Percentiles rank a stretch among this genome's conserved stretches.
These are phyloP conservation scores for Patiria miniata DNA, from an alignment of 35 echinoderm and acorn worm genomes.

Conservation along the genomic window DNA sequence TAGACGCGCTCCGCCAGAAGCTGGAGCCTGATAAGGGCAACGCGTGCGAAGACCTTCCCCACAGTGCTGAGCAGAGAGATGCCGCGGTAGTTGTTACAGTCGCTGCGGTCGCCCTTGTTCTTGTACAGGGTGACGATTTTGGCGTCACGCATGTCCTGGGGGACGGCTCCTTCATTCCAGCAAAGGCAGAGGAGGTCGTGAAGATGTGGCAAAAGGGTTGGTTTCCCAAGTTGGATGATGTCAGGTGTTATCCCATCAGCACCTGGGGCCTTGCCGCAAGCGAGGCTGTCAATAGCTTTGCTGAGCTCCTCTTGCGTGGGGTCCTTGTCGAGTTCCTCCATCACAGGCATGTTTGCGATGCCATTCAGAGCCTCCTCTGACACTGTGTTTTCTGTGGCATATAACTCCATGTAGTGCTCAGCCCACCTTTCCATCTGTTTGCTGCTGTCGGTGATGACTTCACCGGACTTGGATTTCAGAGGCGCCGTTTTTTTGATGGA, in stretches of 20 bases:
- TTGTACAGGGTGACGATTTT: no score
- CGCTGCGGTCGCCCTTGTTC: no score
- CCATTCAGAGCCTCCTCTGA: conserved; percentile 10
- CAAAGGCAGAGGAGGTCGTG: no score
- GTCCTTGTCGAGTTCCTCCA: conserved; percentile 10
- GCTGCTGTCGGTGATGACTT: conserved; percentile 37
- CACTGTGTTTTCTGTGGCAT: conserved; percentile 47
- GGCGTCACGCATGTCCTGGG: no score
- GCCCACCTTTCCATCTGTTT: conserved; percentile 52
- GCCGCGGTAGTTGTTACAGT: no score
- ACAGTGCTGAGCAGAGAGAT: no score
- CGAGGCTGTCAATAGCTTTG: conserved; percentile 43
- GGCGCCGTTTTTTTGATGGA: neutral
- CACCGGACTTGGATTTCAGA: conserved; percentile 27
- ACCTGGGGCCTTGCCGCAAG: conserved; percentile 22
- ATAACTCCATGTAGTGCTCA: conserved; percentile 65
- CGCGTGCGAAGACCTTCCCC: no score
- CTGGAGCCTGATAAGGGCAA: no score
- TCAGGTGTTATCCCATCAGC: conserved; percentile 32
- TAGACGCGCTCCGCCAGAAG: no score
- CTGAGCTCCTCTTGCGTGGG: conserved; percentile 28
- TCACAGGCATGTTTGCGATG: neutral
- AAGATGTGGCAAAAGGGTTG: no score
- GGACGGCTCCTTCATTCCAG: no score
- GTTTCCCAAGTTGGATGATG: conserved; percentile 47